These are phyloP conservation scores for Gadopsis marmoratus DNA, from an alignment of 2,797 vertebrate genomes.

Conservation along the genomic window DNA sequence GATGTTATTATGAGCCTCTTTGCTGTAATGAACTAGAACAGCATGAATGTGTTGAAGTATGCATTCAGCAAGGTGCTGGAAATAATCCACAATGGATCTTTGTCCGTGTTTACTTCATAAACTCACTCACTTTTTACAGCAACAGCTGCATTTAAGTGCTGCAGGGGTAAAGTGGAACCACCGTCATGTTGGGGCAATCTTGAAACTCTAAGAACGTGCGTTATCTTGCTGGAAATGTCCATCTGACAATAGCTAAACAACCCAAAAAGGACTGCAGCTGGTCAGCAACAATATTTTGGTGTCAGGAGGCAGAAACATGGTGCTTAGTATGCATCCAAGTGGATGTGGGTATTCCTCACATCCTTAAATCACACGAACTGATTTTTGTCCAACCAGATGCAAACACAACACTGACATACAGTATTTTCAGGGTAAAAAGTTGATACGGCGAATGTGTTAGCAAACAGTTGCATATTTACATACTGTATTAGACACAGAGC, in stretches of 20 bases:
- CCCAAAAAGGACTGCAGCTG: background rate
- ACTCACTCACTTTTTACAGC: background rate
- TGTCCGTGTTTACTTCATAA: background rate
- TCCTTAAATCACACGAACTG: background rate
- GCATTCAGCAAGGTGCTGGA: background rate
- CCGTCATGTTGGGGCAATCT: background rate
- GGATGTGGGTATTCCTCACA: background rate
- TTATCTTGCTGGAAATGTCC: background rate
- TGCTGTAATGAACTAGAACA: conserved; percentile 25
- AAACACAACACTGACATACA: background rate
- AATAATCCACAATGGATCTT: background rate
- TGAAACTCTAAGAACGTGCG: too few relatives aligned
- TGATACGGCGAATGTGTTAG: too few relatives aligned
- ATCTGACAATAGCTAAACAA: background rate
- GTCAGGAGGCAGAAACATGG: background rate
- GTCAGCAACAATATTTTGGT: background rate
- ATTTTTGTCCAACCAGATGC: background rate
- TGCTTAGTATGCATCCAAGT: background rate
- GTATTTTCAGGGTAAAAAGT: too few relatives aligned
- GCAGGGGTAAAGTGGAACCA: background rate
- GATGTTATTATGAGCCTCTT: conserved; percentile 15
- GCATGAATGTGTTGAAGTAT: background rate
- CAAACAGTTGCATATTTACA: background rate
- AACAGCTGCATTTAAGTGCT: background rate
- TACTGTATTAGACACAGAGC: too few relatives aligned